A percentile compares a stretch with the other conserved stretches of the same genome.
These are phyloP conservation scores for Agrypnus murinus DNA, from an alignment of 2,888 invertebrate species.

Conservation along the genomic window DNA sequence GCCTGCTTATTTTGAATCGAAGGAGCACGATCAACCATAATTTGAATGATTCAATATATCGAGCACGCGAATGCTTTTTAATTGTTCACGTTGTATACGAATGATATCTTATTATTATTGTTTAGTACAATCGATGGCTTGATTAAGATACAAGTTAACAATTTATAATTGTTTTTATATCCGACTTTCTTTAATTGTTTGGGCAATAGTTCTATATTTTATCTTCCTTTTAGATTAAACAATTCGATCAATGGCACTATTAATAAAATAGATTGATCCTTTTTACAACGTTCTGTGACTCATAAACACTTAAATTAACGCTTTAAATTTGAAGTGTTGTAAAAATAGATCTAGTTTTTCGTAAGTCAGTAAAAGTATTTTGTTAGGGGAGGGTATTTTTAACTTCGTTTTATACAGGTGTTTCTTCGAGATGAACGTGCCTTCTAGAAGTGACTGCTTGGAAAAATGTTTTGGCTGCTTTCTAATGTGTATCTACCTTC, in stretches of 20 bases:
- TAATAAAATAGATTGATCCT: slow-evolving; percentile 1
- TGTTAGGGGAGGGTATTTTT: not conserved
- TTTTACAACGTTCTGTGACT: too few species aligned
- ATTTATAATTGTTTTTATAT: too few species aligned
- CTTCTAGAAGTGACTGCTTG: not conserved
- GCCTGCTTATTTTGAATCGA: slow-evolving; percentile 10
- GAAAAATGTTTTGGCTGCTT: too few species aligned
- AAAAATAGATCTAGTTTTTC: too few species aligned
- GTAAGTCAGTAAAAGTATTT: too few species aligned
- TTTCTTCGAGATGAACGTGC: not conserved
- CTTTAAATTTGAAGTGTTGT: too few species aligned
- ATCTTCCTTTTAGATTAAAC: not conserved
- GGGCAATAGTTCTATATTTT: too few species aligned
- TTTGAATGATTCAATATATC: slow-evolving; percentile 13
- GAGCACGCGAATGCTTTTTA: slow-evolving; percentile 12
- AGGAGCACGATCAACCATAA: not conserved
- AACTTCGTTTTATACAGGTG: slow-evolving; percentile 1
- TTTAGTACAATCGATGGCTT: not conserved
- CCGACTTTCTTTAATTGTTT: too few species aligned
- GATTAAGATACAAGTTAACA: too few species aligned
- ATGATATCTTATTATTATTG: not conserved
- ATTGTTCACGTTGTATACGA: slow-evolving; percentile 20
- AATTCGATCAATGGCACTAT: slow-evolving; percentile 10
- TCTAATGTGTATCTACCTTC: too few species aligned
- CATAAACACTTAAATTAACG: too few species aligned